Evolutionary conservation across 2,888 invertebrate genomes (phyloP).

Genomic region (Xanthorhoe designata): DNA sequence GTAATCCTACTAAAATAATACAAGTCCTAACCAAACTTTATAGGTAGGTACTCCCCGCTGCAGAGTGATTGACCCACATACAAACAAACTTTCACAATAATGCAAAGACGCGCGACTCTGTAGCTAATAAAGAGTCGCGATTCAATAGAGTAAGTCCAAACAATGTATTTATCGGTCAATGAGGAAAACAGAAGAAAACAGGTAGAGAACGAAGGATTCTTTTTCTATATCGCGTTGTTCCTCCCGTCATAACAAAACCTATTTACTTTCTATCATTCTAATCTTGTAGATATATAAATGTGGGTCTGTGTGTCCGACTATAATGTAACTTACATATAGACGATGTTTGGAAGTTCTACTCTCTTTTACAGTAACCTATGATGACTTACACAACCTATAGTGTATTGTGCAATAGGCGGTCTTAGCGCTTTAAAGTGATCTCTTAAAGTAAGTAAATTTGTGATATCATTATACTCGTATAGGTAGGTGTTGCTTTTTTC

Average conservation of each 20-base stretch:
- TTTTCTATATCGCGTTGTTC: background rate
- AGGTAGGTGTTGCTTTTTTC: too few species aligned
- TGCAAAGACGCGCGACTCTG: background rate
- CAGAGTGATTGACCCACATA: constrained; percentile 4
- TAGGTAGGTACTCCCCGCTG: background rate
- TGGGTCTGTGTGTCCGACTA: background rate
- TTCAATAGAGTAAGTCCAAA: background rate
- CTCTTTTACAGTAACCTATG: too few species aligned
- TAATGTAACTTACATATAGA: too few species aligned
- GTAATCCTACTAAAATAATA: background rate
- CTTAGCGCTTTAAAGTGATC: too few species aligned
- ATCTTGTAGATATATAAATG: background rate
- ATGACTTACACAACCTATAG: too few species aligned
- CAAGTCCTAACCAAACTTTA: background rate
- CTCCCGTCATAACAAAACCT: background rate
- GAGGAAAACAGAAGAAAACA: constrained; percentile 4
- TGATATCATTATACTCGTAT: too few species aligned
- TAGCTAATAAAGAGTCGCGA: constrained; percentile 5
- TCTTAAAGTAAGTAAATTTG: too few species aligned
- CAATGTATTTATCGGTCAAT: background rate
- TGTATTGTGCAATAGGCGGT: too few species aligned
- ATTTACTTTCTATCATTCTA: background rate
- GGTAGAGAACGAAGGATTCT: background rate
- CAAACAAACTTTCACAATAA: constrained; percentile 12
- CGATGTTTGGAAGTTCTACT: too few species aligned